These are phyloP conservation scores for Muntiacus reevesi DNA, from an alignment of 2,113 vertebrate species.

Conservation along the genomic window DNA sequence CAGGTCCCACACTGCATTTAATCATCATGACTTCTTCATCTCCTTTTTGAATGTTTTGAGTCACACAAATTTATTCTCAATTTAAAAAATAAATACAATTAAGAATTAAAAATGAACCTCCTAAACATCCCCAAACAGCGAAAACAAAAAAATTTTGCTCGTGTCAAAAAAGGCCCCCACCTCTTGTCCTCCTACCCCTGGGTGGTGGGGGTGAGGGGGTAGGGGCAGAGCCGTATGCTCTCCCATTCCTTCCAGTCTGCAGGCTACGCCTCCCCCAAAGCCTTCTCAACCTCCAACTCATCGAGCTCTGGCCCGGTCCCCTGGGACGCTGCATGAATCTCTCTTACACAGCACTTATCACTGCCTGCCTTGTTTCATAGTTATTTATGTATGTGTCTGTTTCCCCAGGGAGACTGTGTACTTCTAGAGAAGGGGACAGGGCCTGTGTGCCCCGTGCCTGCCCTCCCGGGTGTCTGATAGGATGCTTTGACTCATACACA, in stretches of 20 bases:
- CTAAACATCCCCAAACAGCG: not conserved
- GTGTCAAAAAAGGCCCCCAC: not conserved
- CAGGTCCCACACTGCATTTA: not conserved
- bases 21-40: not conserved
- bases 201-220: not conserved
- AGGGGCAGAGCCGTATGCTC: not conserved
- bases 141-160: not conserved
- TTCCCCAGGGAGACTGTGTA: conserved; percentile 10
- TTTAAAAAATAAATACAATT: not conserved
- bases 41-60: not conserved
- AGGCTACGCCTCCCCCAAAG: not conserved
- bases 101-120: not conserved
- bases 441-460: not conserved
- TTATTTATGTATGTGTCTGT: conserved; percentile 57
- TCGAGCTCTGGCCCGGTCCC: not conserved
- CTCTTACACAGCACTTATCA: conserved; percentile 54
- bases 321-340: conserved; percentile 45
- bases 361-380: conserved; percentile 54
- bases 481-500: not conserved
- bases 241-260: not conserved
- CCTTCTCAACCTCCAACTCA: not conserved
- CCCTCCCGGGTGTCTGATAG: not conserved
- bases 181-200: not conserved
- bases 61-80: not conserved
- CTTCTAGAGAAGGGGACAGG: conserved; percentile 12